A percentile compares a stretch with the other conserved stretches of the same genome.
Evolutionary conservation across 2,113 vertebrate species (phyloP).

Genomic region (Oxyura jamaicensis): DNA sequence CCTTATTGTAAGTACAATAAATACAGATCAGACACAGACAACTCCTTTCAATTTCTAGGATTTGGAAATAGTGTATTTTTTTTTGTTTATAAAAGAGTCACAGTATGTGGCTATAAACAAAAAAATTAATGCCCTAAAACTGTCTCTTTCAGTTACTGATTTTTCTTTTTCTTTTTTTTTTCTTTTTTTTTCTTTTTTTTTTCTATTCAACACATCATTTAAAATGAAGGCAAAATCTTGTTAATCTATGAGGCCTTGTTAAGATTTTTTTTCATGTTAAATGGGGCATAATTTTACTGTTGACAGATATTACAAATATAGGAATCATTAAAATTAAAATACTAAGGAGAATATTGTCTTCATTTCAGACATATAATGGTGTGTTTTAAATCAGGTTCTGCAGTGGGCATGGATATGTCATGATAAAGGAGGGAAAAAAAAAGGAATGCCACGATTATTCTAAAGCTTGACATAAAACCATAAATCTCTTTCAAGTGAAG

Average conservation of each 20-base stretch:
- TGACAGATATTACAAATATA: not conserved
- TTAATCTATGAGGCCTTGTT: not conserved
- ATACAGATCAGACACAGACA: not conserved
- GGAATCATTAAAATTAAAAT: not conserved
- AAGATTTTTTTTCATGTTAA: not conserved
- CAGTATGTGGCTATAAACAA: not conserved
- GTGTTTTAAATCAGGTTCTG: conserved; percentile 10
- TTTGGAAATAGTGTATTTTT: not conserved
- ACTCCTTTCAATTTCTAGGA: not conserved
- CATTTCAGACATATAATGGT: not conserved
- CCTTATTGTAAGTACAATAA: not conserved
- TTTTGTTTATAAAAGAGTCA: not conserved
- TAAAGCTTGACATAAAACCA: conserved; percentile 57
- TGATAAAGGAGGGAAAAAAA: not conserved
- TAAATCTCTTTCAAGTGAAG: conserved; percentile 66
- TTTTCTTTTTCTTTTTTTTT: not conserved
- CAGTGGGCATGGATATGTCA: not conserved
- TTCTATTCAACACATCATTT: not conserved
- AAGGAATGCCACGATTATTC: not conserved
- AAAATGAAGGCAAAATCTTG: not conserved
- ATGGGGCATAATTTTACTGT: not conserved
- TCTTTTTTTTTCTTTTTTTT: not conserved
- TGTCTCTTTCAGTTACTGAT: not conserved
- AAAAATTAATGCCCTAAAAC: not conserved
- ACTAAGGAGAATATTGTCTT: not conserved